phyloP scores from a whole-genome alignment of 2,888 invertebrate species.

The Ganaspis brasiliensis region DNA sequence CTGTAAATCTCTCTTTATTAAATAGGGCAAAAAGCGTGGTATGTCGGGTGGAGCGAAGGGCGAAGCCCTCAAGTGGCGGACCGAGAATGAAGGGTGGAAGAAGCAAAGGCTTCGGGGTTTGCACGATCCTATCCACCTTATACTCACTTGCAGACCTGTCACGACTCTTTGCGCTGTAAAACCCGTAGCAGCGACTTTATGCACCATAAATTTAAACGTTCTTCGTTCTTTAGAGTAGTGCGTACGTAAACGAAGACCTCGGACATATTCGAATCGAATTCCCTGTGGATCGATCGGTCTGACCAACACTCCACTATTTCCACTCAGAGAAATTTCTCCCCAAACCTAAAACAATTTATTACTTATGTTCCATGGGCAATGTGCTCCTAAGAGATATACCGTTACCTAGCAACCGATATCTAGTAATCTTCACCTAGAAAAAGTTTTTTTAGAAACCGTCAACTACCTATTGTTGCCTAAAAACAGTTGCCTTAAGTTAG shows the following conservation, averaged over 20 bases:
- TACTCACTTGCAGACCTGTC: conserved; percentile 65
- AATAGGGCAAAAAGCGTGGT: conserved; percentile 69
- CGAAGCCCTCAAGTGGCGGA: conserved; percentile 28
- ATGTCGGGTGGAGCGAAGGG: conserved; percentile 51
- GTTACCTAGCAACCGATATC: too few relatives aligned
- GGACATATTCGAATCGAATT: conserved; percentile 50
- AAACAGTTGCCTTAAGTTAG: too few relatives aligned
- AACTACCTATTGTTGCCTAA: too few relatives aligned
- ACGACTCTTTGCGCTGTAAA: conserved; percentile 68
- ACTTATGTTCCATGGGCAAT: neutral
- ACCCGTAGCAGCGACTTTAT: conserved; percentile 72
- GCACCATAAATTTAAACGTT: conserved; percentile 76
- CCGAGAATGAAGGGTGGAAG: conserved; percentile 36
- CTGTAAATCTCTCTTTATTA: conserved; percentile 64
- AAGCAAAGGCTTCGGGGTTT: conserved; percentile 54
- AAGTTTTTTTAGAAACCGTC: too few relatives aligned
- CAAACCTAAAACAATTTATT: conserved; percentile 10
- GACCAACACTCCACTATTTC: conserved; percentile 45
- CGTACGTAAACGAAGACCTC: conserved; percentile 63
- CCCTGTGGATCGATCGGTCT: conserved; percentile 47
- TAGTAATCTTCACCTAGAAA: too few relatives aligned
- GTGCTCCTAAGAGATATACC: conserved; percentile 13
- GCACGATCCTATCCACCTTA: conserved; percentile 47
- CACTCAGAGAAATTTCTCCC: conserved; percentile 42
- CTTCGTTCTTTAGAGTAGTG: conserved; percentile 66